Evolutionary conservation across 2,797 vertebrate species (phyloP).

Genomic region (Agapornis canus): DNA sequence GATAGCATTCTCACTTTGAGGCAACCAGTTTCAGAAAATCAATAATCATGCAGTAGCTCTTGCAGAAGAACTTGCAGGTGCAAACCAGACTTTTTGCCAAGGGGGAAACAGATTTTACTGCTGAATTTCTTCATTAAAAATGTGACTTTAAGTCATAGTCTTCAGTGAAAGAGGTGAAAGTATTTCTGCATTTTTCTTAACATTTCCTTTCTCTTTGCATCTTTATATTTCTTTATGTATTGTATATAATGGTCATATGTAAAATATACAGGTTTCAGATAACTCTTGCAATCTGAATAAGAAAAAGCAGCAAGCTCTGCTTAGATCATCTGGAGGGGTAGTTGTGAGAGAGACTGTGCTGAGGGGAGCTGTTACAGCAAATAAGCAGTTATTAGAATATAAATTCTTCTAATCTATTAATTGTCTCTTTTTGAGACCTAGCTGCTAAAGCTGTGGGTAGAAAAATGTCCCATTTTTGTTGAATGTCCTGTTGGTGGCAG

Average conservation of each 20-base stretch:
- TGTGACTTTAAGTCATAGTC: neutral
- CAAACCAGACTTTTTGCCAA: neutral
- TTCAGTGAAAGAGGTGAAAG: neutral
- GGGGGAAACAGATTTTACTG: neutral
- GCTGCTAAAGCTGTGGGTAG: neutral
- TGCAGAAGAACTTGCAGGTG: neutral
- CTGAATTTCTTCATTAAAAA: neutral
- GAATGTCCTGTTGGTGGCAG: slow-evolving; percentile 62
- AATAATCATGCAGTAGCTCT: slow-evolving; percentile 16
- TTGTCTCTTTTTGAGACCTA: neutral
- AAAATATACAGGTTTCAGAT: neutral
- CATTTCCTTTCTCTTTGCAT: neutral
- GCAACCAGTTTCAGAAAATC: slow-evolving; percentile 24
- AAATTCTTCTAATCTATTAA: neutral
- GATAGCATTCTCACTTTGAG: neutral
- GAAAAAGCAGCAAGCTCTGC: neutral
- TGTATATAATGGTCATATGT: neutral
- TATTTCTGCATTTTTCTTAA: neutral
- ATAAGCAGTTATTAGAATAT: neutral
- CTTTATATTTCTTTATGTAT: fast-evolving
- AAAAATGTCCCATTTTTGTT: slow-evolving; percentile 22
- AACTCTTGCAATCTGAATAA: neutral
- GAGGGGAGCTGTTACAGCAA: neutral
- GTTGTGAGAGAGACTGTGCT: neutral
- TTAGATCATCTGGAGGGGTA: neutral